Conservation (phyloP, 2,888 invertebrate species). For the Lamproptera curius region DNA sequence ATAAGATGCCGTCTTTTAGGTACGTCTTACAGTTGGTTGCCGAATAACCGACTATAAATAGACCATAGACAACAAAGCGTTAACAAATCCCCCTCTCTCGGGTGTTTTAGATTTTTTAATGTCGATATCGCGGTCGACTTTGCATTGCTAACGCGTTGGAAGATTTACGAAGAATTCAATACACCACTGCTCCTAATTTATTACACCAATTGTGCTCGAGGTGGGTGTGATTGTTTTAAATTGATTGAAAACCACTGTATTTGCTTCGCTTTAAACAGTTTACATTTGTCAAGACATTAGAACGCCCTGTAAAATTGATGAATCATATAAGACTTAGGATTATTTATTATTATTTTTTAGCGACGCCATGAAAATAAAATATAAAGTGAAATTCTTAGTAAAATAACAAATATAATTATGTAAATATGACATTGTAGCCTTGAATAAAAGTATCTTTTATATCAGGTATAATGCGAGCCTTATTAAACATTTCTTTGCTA, state of each 20-base stretch:
- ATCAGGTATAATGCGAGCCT: too few species aligned
- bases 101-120: constrained; percentile 37
- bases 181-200: constrained; percentile 35
- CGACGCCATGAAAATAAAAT: too few species aligned
- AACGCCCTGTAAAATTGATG: too few species aligned
- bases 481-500: too few species aligned
- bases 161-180: constrained; percentile 26
- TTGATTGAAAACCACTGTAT: constrained; percentile 9
- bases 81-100: constrained; percentile 38
- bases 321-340: too few species aligned
- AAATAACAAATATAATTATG: too few species aligned
- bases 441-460: too few species aligned
- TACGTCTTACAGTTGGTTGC: constrained; percentile 71
- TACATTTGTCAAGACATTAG: not conserved
- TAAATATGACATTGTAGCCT: too few species aligned
- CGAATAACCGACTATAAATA: constrained; percentile 67
- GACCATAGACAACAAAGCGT: constrained; percentile 63
- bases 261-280: constrained; percentile 10
- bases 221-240: constrained; percentile 6
- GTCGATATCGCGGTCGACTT: constrained; percentile 25
- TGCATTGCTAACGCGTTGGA: constrained; percentile 31
- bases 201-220: constrained; percentile 21
- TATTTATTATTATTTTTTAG: too few species aligned
- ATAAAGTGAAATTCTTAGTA: too few species aligned
- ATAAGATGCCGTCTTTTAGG: constrained; percentile 58